Base-by-base conservation (phyloP, 2,113 vertebrate genomes). In the Osmerus mordax region DNA sequence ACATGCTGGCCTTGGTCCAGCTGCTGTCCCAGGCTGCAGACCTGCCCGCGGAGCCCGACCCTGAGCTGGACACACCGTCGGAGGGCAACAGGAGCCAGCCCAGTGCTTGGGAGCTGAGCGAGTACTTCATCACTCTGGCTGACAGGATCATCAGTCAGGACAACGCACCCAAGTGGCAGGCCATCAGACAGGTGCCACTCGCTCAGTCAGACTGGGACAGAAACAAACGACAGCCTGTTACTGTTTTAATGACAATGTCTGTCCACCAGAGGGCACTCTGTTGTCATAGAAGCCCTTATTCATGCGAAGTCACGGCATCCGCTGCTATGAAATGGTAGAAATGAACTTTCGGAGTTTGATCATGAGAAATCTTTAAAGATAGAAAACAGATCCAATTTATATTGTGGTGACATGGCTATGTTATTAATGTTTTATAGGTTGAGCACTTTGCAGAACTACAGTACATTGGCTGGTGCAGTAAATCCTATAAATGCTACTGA, bases 61-160 rank as follows among this genome's bases (percentile, higher is more conserved):
- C 41, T 12, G 41, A 47, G 41, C 41, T 47, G 41, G 41, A 87
- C 2, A 23, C 92, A 0, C 76, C 82, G 15, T 9, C 65, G 0
- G 70, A 70, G 13, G 76, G 77, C n/a, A 89, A 89, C 62, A 81
- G 89, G 14, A 90, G 87, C 36, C 62, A 51, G 29, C 84, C 74
- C 5, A 63, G 66, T n/a, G 47, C 93, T 73, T 88, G 90, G 74
- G 83, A 87, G 52, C 80, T 95, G 69, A 87, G 92, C 77, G 91
- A 65, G n/a, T 73, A 87, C 58, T 91, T 94, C 2, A 3, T 95
- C 81, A 89, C 89, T 3, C 81, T 95, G 67, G 88, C 87, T 0
- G 93, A 93, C 75, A 88, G 85, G 12, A 68, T 96, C 79, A 86
- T 96, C 84, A 92, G 92, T 32, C 88, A 95, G 77, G 86, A 89